Conservation (phyloP, 2,888 invertebrate species). For the Papilio gigon region DNA sequence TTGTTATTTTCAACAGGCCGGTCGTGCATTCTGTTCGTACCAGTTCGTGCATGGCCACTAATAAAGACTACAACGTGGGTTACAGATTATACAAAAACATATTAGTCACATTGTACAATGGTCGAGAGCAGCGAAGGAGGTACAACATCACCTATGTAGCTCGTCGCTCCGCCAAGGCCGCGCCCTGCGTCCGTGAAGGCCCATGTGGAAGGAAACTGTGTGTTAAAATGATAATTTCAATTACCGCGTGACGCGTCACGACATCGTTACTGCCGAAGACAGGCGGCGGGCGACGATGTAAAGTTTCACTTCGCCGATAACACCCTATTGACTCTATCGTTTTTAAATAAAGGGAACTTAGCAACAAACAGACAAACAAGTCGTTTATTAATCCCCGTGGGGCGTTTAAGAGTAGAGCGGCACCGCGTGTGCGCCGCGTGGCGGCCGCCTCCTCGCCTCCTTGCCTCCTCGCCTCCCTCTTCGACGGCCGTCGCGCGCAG, state of each 20-base stretch:
- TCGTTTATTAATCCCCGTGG: conserved; percentile 43
- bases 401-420: conserved; percentile 40
- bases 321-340: conserved; percentile 49
- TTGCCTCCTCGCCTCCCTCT: too few relatives aligned
- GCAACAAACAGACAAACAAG: conserved; percentile 46
- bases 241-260: neutral
- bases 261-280: too few relatives aligned
- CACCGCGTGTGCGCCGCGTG: conserved; percentile 47
- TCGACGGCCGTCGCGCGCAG: conserved; percentile 14
- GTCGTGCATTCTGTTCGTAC: neutral
- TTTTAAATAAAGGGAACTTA: conserved; percentile 49
- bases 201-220: too few relatives aligned
- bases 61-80: neutral
- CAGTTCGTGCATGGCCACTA: neutral
- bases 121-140: too few relatives aligned
- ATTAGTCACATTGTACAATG: too few relatives aligned
- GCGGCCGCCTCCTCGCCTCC: conserved; percentile 35
- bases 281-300: conserved; percentile 40
- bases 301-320: conserved; percentile 43
- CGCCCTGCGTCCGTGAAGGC: too few relatives aligned
- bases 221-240: too few relatives aligned
- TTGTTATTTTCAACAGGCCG: neutral
- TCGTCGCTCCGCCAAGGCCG: too few relatives aligned
- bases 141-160: too few relatives aligned
- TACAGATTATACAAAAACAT: too few relatives aligned